A percentile compares a stretch with the other conserved stretches of the same genome.
Evolutionary conservation across 2,113 vertebrate species (phyloP).

Genomic region (Chauna torquata): DNA sequence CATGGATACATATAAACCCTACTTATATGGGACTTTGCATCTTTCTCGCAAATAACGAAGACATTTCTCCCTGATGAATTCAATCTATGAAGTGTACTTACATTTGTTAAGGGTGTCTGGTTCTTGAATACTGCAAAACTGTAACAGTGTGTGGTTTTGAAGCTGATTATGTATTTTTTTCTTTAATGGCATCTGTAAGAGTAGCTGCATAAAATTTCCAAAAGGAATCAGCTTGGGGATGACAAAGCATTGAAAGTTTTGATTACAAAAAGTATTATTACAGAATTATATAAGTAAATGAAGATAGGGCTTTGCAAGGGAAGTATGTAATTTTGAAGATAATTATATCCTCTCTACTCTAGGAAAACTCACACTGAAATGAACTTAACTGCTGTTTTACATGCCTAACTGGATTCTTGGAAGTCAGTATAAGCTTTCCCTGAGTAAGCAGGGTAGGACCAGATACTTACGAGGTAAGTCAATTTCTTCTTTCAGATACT

Average conservation of each 20-base stretch:
- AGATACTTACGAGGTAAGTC: not conserved
- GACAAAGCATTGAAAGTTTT: not conserved
- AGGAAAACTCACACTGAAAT: not conserved
- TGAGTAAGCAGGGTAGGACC: not conserved
- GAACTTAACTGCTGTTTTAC: not conserved
- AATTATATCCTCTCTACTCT: not conserved
- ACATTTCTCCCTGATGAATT: not conserved
- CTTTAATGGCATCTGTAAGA: not conserved
- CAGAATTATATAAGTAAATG: not conserved
- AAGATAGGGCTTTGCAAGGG: not conserved
- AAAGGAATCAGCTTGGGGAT: not conserved
- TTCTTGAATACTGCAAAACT: not conserved
- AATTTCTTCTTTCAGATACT: not conserved
- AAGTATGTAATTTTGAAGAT: not conserved
- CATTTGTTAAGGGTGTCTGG: not conserved
- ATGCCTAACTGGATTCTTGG: not conserved
- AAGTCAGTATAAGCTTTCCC: not conserved
- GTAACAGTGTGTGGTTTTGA: not conserved
- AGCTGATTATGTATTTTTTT: not conserved
- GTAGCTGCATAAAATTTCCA: not conserved
- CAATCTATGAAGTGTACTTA: not conserved
- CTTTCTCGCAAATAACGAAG: not conserved
- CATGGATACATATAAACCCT: not conserved
- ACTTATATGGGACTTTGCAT: not conserved
- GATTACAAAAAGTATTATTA: not conserved